Conservation (phyloP, 2,797 vertebrate genomes). For the Anabacerthia variegaticeps region DNA sequence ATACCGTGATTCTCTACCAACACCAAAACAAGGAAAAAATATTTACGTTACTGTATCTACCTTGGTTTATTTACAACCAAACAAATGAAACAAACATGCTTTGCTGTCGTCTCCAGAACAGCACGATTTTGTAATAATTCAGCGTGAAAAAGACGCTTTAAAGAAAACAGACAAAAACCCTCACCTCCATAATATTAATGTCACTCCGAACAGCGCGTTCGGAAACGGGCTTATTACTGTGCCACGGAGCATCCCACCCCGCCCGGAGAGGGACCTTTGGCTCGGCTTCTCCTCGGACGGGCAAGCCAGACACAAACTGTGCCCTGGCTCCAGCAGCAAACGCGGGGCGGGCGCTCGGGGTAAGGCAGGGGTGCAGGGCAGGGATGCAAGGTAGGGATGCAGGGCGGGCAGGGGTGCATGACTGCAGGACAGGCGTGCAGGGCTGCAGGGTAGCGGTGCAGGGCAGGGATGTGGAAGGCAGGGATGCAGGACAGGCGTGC, state of each 20-base stretch:
- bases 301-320: neutral
- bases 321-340: rapidly evolving
- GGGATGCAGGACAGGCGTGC: too few relatives aligned
- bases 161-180: neutral
- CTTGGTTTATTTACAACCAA: neutral
- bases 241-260: neutral
- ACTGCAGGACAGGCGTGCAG: too few relatives aligned
- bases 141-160: neutral
- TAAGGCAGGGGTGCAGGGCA: too few relatives aligned
- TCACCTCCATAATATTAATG: rapidly evolving
- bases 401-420: too few relatives aligned
- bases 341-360: neutral
- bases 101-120: neutral
- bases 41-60: neutral
- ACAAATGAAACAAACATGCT: rapidly evolving
- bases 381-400: too few relatives aligned
- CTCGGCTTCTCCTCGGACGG: neutral
- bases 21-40: neutral
- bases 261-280: rapidly evolving
- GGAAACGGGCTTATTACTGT: rapidly evolving
- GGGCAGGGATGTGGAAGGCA: too few relatives aligned
- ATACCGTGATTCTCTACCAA: rapidly evolving
- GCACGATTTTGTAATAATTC: neutral
- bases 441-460: too few relatives aligned
- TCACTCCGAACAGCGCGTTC: rapidly evolving